Base-by-base conservation (phyloP, 2,797 vertebrate species). In the Notolepis coatsorum region DNA sequence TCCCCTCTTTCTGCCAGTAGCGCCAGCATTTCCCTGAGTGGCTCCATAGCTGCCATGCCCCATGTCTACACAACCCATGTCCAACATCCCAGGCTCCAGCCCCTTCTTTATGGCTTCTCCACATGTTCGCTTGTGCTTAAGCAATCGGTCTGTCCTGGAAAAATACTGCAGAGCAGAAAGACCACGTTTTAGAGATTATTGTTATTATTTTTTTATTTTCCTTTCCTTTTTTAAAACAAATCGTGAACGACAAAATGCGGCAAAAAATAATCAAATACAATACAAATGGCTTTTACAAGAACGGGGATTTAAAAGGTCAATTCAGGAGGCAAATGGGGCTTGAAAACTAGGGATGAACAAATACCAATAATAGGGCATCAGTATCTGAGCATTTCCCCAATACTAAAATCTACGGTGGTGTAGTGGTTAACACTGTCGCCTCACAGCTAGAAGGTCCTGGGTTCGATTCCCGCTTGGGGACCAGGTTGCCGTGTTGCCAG, bases 121-220 rank as follows among this genome's bases (percentile, higher is more conserved):
- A 75, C 98, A 99, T 1, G 96, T 98, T 89, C 98, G 94, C 88
- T 97, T 97, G 96, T 99, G 98, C 94, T 99, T 99, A 85, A 99
- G 92, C 88, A 99, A 93, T 89, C 97, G 92, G 88, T 99, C 98
- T 39, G 98, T 99, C 88, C 98, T 94, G 18, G 98, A 99, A 92
- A 99, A 99, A 95, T 95, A 97, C 98, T 99, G 77, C 8, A 28
- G 20, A 6, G 33, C 21, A 70, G 4, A 73, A 65, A 23, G 81
- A 58, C 7, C 6, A 42, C n/a, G n/a, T n/a, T n/a, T n/a, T n/a
- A n/a, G n/a, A n/a, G n/a, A n/a, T n/a, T n/a, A n/a, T n/a, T n/a
- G n/a, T n/a, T n/a, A n/a, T n/a, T n/a, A n/a, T n/a, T n/a, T n/a
- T n/a, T n/a, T n/a, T n/a, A n/a, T n/a, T n/a, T n/a, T n/a, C n/a